Evolutionary conservation across 1,140 invertebrate species (phyloP).

Genomic region (Aphelinus certus): DNA sequence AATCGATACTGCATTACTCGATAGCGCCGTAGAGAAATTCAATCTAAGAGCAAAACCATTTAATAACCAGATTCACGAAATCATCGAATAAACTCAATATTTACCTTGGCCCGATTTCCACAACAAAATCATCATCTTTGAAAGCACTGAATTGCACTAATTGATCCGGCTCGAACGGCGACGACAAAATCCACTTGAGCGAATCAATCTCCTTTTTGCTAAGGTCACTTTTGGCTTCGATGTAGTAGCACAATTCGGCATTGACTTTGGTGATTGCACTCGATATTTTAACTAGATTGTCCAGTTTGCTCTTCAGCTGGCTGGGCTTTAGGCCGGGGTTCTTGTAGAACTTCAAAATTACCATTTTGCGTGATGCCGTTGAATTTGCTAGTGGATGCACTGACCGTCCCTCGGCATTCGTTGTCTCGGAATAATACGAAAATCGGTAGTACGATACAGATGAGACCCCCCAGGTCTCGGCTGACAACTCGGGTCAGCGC

Average conservation of each 20-base stretch:
- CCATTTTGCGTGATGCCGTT: constrained; percentile 43
- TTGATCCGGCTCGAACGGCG: constrained; percentile 70
- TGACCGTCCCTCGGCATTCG: background rate
- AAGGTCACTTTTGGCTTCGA: constrained; percentile 67
- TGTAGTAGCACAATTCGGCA: constrained; percentile 84
- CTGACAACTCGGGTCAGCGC: background rate
- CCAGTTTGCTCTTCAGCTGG: constrained; percentile 50
- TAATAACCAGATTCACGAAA: constrained; percentile 3
- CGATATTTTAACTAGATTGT: constrained; percentile 44
- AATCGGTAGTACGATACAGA: background rate
- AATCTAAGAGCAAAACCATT: constrained; percentile 69
- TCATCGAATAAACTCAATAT: constrained; percentile 1
- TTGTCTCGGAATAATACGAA: background rate
- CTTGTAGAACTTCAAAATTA: constrained; percentile 57
- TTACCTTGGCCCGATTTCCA: constrained; percentile 85
- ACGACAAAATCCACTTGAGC: constrained; percentile 77
- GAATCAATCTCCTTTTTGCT: constrained; percentile 68
- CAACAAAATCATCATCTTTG: constrained; percentile 61
- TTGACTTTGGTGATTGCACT: constrained; percentile 63
- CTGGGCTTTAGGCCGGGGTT: constrained; percentile 49
- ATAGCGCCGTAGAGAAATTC: constrained; percentile 94
- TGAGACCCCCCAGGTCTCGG: constrained; percentile 22
- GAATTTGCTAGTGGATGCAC: too few species aligned
- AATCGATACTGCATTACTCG: constrained; percentile 94
- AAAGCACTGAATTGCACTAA: constrained; percentile 64